Conservation (phyloP, 2,888 invertebrate species). For the Parnassius glacialis region DNA sequence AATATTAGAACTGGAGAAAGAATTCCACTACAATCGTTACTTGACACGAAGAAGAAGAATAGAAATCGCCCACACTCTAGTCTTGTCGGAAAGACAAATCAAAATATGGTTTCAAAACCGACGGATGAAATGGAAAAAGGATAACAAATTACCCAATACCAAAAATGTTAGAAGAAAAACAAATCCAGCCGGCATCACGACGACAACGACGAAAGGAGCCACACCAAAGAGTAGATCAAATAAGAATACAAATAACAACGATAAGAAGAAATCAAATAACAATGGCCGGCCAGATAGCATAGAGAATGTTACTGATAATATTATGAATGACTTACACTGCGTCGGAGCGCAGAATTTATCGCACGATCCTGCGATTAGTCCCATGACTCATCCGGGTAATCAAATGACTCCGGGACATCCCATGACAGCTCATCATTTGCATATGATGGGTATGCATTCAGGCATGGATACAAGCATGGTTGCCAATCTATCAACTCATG, state of each 20-base stretch:
- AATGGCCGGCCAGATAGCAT: slow-evolving; percentile 83
- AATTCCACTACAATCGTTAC: slow-evolving; percentile 98
- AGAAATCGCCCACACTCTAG: slow-evolving; percentile 97
- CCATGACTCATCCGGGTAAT: slow-evolving; percentile 70
- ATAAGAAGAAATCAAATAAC: slow-evolving; percentile 77
- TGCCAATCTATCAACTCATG: slow-evolving; percentile 73
- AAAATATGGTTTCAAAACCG: slow-evolving; percentile 95
- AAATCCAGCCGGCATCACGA: slow-evolving; percentile 86
- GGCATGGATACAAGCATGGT: slow-evolving; percentile 76
- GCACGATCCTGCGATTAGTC: slow-evolving; percentile 76
- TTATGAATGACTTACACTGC: slow-evolving; percentile 82
- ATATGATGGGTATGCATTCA: slow-evolving; percentile 74
- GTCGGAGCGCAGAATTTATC: slow-evolving; percentile 74
- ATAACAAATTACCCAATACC: slow-evolving; percentile 94
- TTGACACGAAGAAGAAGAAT: slow-evolving; percentile 96
- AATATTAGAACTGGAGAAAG: slow-evolving; percentile 97
- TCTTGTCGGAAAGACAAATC: slow-evolving; percentile 93
- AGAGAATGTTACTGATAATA: slow-evolving; percentile 83
- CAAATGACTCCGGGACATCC: slow-evolving; percentile 77
- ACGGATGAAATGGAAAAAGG: slow-evolving; percentile 89
- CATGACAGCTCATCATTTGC: slow-evolving; percentile 76
- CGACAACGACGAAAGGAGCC: slow-evolving; percentile 76
- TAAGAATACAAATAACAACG: slow-evolving; percentile 79
- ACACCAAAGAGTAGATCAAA: slow-evolving; percentile 86
- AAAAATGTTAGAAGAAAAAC: slow-evolving; percentile 88